These are phyloP conservation scores for Bufo bufo DNA, from an alignment of 2,113 vertebrate species.

Conservation along the genomic window DNA sequence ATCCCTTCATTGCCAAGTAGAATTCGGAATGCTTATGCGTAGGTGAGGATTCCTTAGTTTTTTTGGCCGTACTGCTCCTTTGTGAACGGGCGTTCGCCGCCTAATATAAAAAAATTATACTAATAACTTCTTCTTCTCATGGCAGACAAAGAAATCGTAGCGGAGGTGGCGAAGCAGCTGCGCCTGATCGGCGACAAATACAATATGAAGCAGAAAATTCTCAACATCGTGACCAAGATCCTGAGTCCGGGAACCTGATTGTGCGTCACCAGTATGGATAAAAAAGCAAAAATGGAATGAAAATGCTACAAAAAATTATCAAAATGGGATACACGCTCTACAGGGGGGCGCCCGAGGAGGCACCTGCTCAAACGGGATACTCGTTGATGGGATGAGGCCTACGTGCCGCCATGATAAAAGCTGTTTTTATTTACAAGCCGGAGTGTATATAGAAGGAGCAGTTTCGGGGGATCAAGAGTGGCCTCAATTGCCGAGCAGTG, in stretches of 20 bases:
- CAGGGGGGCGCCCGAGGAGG: neutral
- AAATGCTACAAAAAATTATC: neutral
- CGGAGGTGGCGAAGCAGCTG: slow-evolving; percentile 67
- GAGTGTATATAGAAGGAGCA: neutral
- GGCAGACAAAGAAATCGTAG: slow-evolving; percentile 55
- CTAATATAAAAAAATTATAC: neutral
- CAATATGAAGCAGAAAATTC: slow-evolving; percentile 69
- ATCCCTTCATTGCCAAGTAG: no score
- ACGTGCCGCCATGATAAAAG: neutral
- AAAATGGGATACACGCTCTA: neutral
- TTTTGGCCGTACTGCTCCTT: neutral
- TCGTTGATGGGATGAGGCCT: neutral
- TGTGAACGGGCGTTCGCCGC: neutral
- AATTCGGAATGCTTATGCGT: no score
- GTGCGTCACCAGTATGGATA: neutral
- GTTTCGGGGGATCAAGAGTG: neutral
- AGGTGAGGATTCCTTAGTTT: neutral
- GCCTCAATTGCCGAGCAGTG: neutral
- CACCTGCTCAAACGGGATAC: neutral
- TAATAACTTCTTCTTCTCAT: neutral
- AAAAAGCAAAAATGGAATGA: neutral
- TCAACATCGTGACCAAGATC: slow-evolving; percentile 67
- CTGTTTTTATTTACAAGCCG: neutral
- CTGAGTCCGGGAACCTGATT: slow-evolving; percentile 63
- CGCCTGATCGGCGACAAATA: slow-evolving; percentile 71